Evolutionary conservation across 2,888 invertebrate species (phyloP).

Genomic region (Microplitis manilae): DNA sequence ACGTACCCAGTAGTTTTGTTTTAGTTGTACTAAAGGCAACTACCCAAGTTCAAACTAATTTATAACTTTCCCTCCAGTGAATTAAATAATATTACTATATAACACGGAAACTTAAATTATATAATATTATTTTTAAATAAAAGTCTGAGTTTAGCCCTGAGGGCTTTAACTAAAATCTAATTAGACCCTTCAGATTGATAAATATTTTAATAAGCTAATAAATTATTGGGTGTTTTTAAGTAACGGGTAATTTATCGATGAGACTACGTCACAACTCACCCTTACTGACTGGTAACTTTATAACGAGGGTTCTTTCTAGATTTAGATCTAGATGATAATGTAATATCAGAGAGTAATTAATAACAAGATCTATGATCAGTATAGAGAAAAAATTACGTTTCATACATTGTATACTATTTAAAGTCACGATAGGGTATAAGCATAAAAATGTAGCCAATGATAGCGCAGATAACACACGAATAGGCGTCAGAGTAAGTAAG

Average conservation of each 20-base stretch:
- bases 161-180: too few species aligned
- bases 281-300: not conserved
- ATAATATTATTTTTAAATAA: too few species aligned
- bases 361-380: not conserved
- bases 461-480: conserved; percentile 39
- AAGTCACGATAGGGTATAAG: conserved; percentile 33
- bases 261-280: too few species aligned
- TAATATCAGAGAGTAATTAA: not conserved
- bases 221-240: too few species aligned
- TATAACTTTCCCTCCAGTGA: not conserved
- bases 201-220: too few species aligned
- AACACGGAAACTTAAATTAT: too few species aligned
- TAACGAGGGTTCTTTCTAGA: conserved; percentile 1
- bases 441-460: not conserved
- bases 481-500: conserved; percentile 8
- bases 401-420: conserved; percentile 40
- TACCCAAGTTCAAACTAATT: not conserved
- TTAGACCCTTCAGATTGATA: too few species aligned
- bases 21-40: not conserved
- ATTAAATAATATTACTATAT: not conserved
- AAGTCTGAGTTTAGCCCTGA: too few species aligned
- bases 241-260: too few species aligned
- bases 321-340: too few species aligned
- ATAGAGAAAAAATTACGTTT: not conserved
- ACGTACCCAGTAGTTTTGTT: not conserved